Evolutionary conservation across 2,888 invertebrate species (phyloP), one percentile per base, ranked within the genome.

Genomic region (Imbricaverruca yamaguchii): DNA sequence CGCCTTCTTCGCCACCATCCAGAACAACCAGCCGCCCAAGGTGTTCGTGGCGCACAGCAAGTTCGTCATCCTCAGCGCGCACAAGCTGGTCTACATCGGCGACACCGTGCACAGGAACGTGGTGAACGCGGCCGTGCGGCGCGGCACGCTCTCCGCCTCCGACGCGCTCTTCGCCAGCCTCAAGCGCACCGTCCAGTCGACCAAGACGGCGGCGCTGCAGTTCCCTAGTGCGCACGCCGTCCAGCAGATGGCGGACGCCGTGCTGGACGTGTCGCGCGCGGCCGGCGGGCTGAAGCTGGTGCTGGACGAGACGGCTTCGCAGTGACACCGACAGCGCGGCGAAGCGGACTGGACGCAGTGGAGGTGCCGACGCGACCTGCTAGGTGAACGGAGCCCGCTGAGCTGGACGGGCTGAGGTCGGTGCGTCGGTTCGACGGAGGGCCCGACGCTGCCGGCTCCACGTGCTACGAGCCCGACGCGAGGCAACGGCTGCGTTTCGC

Each of bases 1-100:
- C 86, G 94, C 95, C 0, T 97, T 98, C 88, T 90, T 97, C 80
- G 91, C 93, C 85, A 94, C 95, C 10, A 94, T 98, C 69, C 95
- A 96, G 86, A 93, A 93, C 87, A 96, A 96, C 86, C 95, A 96
- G 87, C 96, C 96, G 67, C 97, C 98, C 0, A 94, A 95, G 88
- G 93, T 89, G 80, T 97, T 97, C 87, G 92, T 97, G 81, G 95
- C 95, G 21, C 94, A 96, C 87, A 94, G 95, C 81, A 97, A 97
- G 87, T 96, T 96, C 87, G 96, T 98, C 15, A 94, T 97, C 63
- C 90, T 98, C 80, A 94, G 94, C 87, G 97, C 96, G 56, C 97
- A 97, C 86, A 93, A 96, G 87, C 90, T 98, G 86, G 95, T 98
- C 39, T 94, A 95, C 86, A 96, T 97, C 83, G 97, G 97, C 80